A percentile compares a stretch with the other conserved stretches of the same genome.
These are phyloP conservation scores for Leucoptera coffeella DNA, from an alignment of 2,888 invertebrate genomes.

Conservation along the genomic window DNA sequence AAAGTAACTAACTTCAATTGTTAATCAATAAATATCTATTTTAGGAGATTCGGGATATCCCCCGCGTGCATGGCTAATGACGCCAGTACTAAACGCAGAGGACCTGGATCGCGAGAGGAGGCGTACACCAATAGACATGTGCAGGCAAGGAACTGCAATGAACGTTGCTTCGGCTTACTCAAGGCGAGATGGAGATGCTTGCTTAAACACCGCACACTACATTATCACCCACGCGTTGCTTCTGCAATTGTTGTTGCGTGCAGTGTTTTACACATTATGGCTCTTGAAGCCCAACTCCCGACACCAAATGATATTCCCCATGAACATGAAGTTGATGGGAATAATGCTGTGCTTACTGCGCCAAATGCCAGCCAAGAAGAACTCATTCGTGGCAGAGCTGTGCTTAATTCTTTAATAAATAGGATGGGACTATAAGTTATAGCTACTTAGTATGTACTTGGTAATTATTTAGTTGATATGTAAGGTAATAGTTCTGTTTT, in stretches of 20 bases:
- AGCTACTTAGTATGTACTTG: too few relatives aligned
- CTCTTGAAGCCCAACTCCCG: not conserved
- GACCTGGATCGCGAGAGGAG: slow-evolving; percentile 8
- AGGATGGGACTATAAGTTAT: too few relatives aligned
- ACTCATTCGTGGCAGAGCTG: not conserved
- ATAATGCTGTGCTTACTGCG: not conserved
- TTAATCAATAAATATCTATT: too few relatives aligned
- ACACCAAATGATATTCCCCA: not conserved
- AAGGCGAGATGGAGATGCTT: slow-evolving; percentile 10
- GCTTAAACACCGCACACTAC: slow-evolving; percentile 7
- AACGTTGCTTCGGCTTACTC: slow-evolving; percentile 9
- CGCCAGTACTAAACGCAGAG: slow-evolving; percentile 10
- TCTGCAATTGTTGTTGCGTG: not conserved
- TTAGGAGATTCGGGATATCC: slow-evolving; percentile 6
- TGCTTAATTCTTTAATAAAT: not conserved
- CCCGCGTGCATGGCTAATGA: slow-evolving; percentile 9
- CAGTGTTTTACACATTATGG: not conserved
- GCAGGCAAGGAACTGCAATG: slow-evolving; percentile 8
- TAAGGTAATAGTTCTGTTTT: not conserved
- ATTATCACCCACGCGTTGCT: too few relatives aligned
- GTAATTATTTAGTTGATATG: not conserved
- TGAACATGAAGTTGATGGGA: not conserved
- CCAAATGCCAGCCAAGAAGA: not conserved
- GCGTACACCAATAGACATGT: slow-evolving; percentile 8
- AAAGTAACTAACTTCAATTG: too few relatives aligned